Conservation (phyloP, 2,888 invertebrate genomes). For the Stenichneumon culpator region DNA sequence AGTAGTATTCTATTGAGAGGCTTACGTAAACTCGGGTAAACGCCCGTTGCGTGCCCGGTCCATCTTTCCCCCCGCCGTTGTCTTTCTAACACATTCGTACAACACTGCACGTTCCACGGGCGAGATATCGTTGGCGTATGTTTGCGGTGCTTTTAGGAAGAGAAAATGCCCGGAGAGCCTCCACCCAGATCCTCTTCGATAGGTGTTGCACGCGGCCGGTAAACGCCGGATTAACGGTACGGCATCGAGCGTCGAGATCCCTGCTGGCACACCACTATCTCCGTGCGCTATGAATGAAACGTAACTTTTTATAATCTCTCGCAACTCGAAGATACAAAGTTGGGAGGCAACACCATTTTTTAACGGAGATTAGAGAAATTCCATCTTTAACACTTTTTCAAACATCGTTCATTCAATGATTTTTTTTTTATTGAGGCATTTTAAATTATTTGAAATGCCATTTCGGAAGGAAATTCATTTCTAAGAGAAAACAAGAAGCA, state of each 20-base stretch:
- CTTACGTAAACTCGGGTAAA: conserved; percentile 63
- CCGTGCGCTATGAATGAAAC: not conserved
- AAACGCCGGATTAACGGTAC: conserved; percentile 39
- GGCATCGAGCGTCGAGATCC: conserved; percentile 11
- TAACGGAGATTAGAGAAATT: too few relatives aligned
- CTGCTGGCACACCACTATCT: not conserved
- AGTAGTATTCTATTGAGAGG: conserved; percentile 1
- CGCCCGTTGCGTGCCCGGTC: conserved; percentile 56
- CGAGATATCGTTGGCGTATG: conserved; percentile 34
- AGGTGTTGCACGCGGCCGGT: not conserved
- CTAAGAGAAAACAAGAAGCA: too few relatives aligned
- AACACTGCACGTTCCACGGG: conserved; percentile 16
- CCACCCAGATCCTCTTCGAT: conserved; percentile 21
- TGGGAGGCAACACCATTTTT: not conserved
- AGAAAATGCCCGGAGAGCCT: conserved; percentile 59
- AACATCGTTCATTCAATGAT: not conserved
- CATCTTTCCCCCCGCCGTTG: conserved; percentile 36
- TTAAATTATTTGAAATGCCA: not conserved
- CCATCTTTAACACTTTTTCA: not conserved
- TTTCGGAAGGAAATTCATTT: not conserved
- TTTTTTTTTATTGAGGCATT: not conserved
- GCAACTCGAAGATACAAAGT: not conserved
- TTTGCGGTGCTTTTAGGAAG: conserved; percentile 57
- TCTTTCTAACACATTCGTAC: conserved; percentile 37
- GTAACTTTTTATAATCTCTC: not conserved